Evolutionary conservation across 2,888 invertebrate species (phyloP).

Genomic region (Sepioteuthis lessoniana): DNA sequence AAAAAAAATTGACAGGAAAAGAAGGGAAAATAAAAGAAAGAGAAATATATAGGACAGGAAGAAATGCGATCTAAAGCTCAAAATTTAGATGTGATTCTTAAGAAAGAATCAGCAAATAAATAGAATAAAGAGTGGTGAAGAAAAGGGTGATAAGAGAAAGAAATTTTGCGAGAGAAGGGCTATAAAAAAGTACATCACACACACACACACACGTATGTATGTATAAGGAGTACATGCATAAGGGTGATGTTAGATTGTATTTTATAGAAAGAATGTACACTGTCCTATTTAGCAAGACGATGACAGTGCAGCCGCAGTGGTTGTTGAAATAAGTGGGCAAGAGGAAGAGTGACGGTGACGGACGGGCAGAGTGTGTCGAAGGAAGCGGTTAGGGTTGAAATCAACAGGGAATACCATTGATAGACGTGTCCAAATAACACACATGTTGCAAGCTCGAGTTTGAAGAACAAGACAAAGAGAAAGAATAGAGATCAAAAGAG

Average conservation of each 20-base stretch:
- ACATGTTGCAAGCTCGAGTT: background rate
- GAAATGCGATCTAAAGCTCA: background rate
- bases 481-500: background rate
- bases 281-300: conserved; percentile 13
- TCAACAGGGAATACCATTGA: conserved; percentile 33
- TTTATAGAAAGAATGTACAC: background rate
- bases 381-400: background rate
- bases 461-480: background rate
- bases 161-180: background rate
- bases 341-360: background rate
- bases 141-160: background rate
- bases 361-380: conserved; percentile 2
- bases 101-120: background rate
- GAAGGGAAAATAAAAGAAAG: no score
- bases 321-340: background rate
- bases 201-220: background rate
- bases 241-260: background rate
- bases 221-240: background rate
- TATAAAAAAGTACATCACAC: background rate
- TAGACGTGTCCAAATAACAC: background rate
- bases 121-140: no score
- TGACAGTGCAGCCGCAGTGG: background rate
- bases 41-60: background rate
- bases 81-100: background rate
- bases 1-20: no score